phyloP scores from a whole-genome alignment of 2,113 vertebrate genomes.

The Halichoeres trimaculatus region DNA sequence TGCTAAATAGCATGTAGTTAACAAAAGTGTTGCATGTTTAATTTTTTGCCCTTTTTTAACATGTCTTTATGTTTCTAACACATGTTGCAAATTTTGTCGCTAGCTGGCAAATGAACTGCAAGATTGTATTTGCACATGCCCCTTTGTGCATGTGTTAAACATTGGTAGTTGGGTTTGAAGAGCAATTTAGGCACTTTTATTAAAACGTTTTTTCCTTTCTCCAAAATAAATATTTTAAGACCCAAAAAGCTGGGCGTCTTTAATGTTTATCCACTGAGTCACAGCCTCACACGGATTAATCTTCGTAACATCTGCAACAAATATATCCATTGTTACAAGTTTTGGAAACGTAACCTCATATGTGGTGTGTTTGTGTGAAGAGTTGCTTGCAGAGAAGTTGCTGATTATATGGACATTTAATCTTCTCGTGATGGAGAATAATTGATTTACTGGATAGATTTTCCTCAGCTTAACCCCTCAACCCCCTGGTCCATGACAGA shows the following conservation, averaged over 20 bases:
- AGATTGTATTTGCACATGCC: not conserved
- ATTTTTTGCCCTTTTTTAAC: too few species aligned
- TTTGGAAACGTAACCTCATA: conserved; percentile 1
- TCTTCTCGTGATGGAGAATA: conserved; percentile 38
- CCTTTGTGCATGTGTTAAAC: not conserved
- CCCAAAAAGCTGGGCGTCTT: not conserved
- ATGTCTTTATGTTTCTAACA: too few species aligned
- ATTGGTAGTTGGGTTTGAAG: too few species aligned
- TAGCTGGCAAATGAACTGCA: conserved; percentile 21
- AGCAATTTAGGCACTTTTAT: too few species aligned
- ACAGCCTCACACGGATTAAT: not conserved
- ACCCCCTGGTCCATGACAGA: not conserved
- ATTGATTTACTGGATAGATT: conserved; percentile 57
- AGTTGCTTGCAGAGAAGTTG: not conserved
- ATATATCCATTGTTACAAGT: not conserved
- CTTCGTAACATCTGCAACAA: not conserved
- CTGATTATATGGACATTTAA: conserved; percentile 50
- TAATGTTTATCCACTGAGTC: not conserved
- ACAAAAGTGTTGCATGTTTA: too few species aligned
- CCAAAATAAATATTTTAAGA: not conserved
- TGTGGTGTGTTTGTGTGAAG: not conserved
- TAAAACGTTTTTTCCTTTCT: too few species aligned
- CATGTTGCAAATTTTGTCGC: conserved; percentile 19
- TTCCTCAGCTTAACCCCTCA: conserved; percentile 15
- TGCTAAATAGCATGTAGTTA: too few species aligned